Conservation (phyloP, 2,888 invertebrate genomes). For the Autographa pulchrina region DNA sequence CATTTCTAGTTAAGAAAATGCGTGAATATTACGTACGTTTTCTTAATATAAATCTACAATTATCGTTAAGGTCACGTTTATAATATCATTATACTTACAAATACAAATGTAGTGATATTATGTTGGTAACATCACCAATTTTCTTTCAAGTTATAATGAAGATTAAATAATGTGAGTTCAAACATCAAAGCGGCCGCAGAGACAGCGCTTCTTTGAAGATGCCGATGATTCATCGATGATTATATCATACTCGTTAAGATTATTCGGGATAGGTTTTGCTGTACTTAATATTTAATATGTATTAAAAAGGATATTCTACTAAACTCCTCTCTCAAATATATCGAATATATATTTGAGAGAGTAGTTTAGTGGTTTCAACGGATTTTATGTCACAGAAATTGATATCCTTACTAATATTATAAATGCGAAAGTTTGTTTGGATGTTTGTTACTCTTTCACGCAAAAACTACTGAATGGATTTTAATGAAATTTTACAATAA, state of each 20-base stretch:
- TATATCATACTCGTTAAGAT: conserved; percentile 4
- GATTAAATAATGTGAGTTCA: not conserved
- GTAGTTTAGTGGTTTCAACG: no score
- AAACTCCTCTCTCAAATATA: no score
- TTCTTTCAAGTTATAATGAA: conserved; percentile 1
- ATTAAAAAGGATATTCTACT: no score
- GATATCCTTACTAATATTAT: no score
- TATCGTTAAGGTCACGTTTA: not conserved
- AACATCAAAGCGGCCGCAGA: not conserved
- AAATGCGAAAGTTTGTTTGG: no score
- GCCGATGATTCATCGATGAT: conserved; percentile 4
- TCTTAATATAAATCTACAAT: not conserved
- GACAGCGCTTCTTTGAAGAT: not conserved
- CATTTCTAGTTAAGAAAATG: no score
- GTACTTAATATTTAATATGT: no score
- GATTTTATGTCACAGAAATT: no score
- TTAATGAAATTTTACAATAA: no score
- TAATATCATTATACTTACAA: not conserved
- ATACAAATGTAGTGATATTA: not conserved
- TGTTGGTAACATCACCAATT: not conserved
- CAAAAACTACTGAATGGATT: no score
- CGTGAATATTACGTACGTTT: not conserved
- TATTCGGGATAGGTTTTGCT: not conserved
- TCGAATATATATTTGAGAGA: no score
- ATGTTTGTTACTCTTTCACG: no score